Evolutionary conservation across 2,113 vertebrate genomes (phyloP).

Genomic region (Natator depressus): DNA sequence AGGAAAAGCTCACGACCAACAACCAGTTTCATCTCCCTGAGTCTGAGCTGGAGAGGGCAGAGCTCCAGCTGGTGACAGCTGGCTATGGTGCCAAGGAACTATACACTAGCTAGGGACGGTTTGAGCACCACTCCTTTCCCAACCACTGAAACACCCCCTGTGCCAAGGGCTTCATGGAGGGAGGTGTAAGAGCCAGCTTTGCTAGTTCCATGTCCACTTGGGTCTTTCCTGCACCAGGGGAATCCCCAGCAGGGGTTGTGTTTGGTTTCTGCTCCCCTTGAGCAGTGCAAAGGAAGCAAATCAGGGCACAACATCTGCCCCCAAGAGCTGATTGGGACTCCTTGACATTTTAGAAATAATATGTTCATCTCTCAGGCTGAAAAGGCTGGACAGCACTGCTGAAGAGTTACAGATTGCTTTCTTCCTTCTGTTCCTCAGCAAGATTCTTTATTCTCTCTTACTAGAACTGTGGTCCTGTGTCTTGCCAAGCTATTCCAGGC

Average conservation of each 20-base stretch:
- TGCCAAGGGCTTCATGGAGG: not conserved
- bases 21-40: fast-evolving
- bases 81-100: not conserved
- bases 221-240: not conserved
- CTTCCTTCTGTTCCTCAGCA: not conserved
- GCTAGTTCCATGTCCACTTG: not conserved
- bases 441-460: not conserved
- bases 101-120: not conserved
- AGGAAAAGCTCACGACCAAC: not conserved
- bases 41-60: not conserved
- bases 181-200: not conserved
- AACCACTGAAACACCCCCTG: fast-evolving
- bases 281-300: not conserved
- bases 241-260: not conserved
- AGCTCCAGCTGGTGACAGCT: not conserved
- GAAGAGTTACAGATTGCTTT: not conserved
- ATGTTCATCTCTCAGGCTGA: not conserved
- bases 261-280: not conserved
- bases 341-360: not conserved
- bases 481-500: constrained; percentile 19
- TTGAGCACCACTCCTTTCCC: not conserved
- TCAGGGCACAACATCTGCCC: not conserved
- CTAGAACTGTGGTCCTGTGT: not conserved
- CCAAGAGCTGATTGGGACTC: not conserved
- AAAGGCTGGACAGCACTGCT: not conserved